Evolutionary conservation across 2,888 invertebrate species (phyloP).

Genomic region (Schizaphis graminum): DNA sequence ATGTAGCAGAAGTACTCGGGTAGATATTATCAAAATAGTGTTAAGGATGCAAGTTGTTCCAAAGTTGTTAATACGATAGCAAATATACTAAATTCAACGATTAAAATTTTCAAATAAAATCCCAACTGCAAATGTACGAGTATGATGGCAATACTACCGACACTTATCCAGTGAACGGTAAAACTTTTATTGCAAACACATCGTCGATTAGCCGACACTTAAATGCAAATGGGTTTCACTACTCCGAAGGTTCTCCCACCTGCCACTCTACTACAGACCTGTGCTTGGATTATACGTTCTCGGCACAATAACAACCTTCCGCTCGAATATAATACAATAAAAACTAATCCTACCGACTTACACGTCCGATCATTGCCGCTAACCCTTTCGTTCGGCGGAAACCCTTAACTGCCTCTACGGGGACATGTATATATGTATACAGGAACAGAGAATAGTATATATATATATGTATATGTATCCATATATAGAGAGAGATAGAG

Average conservation of each 20-base stretch:
- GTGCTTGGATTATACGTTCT: slow-evolving; percentile 52
- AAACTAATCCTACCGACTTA: slow-evolving; percentile 62
- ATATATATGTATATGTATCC: background rate
- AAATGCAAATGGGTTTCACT: slow-evolving; percentile 54
- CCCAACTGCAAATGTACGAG: background rate
- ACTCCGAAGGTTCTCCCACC: background rate
- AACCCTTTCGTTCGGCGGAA: slow-evolving; percentile 22
- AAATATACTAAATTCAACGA: slow-evolving; percentile 29
- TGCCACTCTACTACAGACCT: background rate
- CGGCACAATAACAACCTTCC: slow-evolving; percentile 33
- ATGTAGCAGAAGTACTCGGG: background rate
- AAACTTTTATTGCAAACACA: slow-evolving; percentile 49
- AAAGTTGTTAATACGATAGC: background rate
- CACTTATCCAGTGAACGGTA: slow-evolving; percentile 41
- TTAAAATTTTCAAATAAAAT: slow-evolving; percentile 31
- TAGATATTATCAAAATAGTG: slow-evolving; percentile 15
- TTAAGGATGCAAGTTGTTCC: background rate
- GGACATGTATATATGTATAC: background rate
- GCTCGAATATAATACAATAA: slow-evolving; percentile 46
- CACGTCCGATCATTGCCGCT: slow-evolving; percentile 41
- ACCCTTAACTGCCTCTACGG: slow-evolving; percentile 39
- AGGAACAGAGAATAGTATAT: background rate
- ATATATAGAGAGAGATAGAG: background rate
- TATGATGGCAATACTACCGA: background rate
- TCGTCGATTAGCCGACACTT: slow-evolving; percentile 58